Conservation (phyloP, 2,888 invertebrate genomes). For the Cyaniris semiargus region DNA sequence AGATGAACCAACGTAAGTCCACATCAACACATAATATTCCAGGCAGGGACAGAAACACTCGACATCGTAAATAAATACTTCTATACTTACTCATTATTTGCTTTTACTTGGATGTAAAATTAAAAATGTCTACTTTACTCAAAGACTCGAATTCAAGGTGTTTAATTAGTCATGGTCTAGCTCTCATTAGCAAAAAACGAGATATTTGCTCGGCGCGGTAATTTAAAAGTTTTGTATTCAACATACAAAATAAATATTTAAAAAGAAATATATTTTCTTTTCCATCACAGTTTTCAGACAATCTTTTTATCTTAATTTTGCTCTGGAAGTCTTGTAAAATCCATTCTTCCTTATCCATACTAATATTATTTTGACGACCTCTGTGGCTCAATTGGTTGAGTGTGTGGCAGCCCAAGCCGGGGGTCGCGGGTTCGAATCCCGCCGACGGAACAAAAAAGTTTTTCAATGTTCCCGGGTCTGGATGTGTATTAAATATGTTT, state of each 20-base stretch:
- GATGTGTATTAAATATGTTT: too few relatives aligned
- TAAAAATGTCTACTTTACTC: not conserved
- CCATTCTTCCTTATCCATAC: too few relatives aligned
- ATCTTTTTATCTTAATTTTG: too few relatives aligned
- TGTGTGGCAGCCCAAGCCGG: too few relatives aligned
- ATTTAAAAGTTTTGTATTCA: not conserved
- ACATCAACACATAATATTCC: not conserved
- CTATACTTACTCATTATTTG: too few relatives aligned
- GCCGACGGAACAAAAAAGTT: too few relatives aligned
- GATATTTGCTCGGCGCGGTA: not conserved
- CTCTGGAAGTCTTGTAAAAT: too few relatives aligned
- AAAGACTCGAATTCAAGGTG: conserved; percentile 16
- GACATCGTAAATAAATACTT: not conserved
- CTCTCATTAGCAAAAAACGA: conserved; percentile 18
- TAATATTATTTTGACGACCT: too few relatives aligned
- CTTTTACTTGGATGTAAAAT: not conserved
- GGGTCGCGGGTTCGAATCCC: too few relatives aligned
- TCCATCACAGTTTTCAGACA: not conserved
- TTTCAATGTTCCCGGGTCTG: too few relatives aligned
- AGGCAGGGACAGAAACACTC: not conserved
- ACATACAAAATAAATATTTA: not conserved
- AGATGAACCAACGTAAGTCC: conserved; percentile 73
- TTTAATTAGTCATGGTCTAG: conserved; percentile 25
- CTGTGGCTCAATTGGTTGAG: too few relatives aligned
- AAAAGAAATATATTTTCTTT: not conserved